These are phyloP conservation scores for Acleris holmiana DNA, from an alignment of 2,888 invertebrate species.

Conservation along the genomic window DNA sequence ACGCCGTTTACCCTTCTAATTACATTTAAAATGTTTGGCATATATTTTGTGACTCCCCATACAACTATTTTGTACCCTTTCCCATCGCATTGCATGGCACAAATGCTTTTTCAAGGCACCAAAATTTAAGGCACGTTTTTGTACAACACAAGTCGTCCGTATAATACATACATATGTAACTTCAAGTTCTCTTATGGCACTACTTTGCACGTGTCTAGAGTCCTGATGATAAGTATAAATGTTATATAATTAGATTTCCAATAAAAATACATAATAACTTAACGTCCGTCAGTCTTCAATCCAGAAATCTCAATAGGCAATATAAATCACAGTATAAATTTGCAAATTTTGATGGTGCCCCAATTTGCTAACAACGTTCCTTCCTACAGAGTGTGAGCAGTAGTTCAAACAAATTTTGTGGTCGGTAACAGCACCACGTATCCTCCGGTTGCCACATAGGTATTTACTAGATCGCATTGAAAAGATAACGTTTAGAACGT, in stretches of 20 bases:
- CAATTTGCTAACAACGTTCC: constrained; percentile 37
- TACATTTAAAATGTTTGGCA: constrained; percentile 77
- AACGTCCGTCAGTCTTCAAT: constrained; percentile 75
- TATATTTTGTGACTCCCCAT: constrained; percentile 81
- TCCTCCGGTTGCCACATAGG: too few relatives aligned
- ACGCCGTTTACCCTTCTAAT: constrained; percentile 59
- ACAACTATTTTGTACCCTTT: constrained; percentile 72
- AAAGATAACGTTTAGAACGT: too few relatives aligned
- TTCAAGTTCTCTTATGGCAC: constrained; percentile 67
- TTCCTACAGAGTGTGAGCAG: constrained; percentile 5
- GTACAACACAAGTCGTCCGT: constrained; percentile 45
- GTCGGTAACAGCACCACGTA: neutral
- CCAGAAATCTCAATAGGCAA: constrained; percentile 82
- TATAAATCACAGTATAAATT: constrained; percentile 74
- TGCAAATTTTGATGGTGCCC: constrained; percentile 63
- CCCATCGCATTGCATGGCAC: constrained; percentile 58
- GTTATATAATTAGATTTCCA: constrained; percentile 50
- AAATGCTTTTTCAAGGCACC: constrained; percentile 64
- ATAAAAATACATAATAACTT: constrained; percentile 53
- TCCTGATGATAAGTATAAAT: constrained; percentile 47
- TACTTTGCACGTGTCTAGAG: constrained; percentile 65
- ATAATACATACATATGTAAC: constrained; percentile 38
- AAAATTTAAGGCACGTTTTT: constrained; percentile 66
- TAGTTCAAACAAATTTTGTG: neutral
- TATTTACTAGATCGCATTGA: too few relatives aligned